Evolutionary conservation across 2,113 vertebrate species (phyloP), one percentile per base, ranked within the genome.

Genomic region (Chloroceryle aenea): DNA sequence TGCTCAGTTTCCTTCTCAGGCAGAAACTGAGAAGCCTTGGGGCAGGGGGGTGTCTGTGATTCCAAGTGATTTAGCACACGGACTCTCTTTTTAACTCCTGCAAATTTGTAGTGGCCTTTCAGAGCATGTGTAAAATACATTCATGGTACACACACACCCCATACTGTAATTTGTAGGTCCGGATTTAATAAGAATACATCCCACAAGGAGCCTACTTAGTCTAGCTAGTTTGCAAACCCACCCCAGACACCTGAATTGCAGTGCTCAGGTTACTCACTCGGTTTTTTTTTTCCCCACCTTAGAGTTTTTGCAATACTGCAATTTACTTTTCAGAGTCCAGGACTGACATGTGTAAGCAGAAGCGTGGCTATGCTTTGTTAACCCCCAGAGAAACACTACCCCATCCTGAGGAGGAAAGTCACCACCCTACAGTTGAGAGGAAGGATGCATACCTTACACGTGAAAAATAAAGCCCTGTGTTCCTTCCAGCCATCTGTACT

Each of bases 401-500:
- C 82, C 53, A 15, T 34, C 63, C 72, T 34, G 83, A 69, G 45
- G 77, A 52, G 66, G 40, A 75, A 45, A 89, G 80, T 22, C 87
- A 36, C 77, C 56, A 47, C 73, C 52, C 77, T 29, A 2, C 45
- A 16, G 61, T 2, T 67, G 21, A 68, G 61, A 61, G 56, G 68
- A 90, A 81, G 61, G 85, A 81, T 53, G 64, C 68, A 80, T 90
- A 93, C 90, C 64, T 84, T 63, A 53, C 2, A 45, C 61, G 15
- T 36, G 68, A 67, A 95, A 91, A 61, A 16, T 68, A 94, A 61
- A 55, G 17, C 5, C 53, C 53, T 43, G 7, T 84, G 93, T 95
- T 64, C 80, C 86, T 93, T 92, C 93, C 86, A 90, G 75, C 76
- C 61, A 61, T 81, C 62, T 61, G 34, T n/a, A 10, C 80, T 4